These are phyloP conservation scores for Nothocercus julius DNA, from an alignment of 2,113 vertebrate genomes.

Conservation along the genomic window DNA sequence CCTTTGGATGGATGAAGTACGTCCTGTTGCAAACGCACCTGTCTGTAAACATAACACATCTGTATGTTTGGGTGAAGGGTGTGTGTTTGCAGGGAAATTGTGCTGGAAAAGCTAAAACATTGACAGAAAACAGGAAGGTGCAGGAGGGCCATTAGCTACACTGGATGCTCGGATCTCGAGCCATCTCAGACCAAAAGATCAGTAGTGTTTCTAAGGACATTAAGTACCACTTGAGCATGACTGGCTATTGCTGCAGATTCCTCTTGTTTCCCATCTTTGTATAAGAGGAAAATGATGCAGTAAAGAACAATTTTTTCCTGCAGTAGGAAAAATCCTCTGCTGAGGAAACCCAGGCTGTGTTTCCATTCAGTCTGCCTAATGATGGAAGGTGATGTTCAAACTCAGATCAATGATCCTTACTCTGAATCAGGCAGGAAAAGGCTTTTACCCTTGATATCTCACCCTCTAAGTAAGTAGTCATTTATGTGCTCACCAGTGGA, in stretches of 20 bases:
- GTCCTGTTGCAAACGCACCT: not conserved
- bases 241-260: not conserved
- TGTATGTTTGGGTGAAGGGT: not conserved
- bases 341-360: not conserved
- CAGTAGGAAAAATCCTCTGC: slow-evolving; percentile 1
- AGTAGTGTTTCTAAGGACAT: not conserved
- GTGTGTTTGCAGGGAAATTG: not conserved
- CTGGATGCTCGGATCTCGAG: not conserved
- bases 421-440: slow-evolving; percentile 5
- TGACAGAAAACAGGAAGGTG: not conserved
- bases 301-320: not conserved
- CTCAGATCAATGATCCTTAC: slow-evolving; percentile 11
- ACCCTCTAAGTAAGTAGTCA: not conserved
- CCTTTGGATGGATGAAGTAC: not conserved
- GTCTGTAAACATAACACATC: not conserved
- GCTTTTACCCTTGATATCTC: not conserved
- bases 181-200: not conserved
- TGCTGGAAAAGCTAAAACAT: not conserved
- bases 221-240: not conserved
- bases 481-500: not conserved
- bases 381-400: not conserved
- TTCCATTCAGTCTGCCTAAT: slow-evolving; percentile 14
- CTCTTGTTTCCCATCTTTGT: not conserved
- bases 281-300: not conserved
- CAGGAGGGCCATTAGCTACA: not conserved